These are phyloP conservation scores for Sogatella furcifera DNA, from an alignment of 1,140 invertebrate genomes.

Conservation along the genomic window DNA sequence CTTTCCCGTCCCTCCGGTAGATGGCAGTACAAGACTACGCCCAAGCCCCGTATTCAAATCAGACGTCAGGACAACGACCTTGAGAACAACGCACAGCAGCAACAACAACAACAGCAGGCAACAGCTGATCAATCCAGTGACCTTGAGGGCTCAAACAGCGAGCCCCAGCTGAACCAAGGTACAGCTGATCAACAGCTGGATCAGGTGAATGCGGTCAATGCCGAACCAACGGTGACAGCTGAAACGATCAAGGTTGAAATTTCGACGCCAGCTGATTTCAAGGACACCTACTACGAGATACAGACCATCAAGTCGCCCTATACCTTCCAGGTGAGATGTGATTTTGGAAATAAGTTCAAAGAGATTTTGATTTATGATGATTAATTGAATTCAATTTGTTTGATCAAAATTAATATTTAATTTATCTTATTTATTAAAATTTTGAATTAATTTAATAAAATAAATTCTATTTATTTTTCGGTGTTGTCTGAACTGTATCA, in stretches of 20 bases:
- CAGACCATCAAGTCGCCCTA: slow-evolving; percentile 83
- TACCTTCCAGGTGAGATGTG: slow-evolving; percentile 59
- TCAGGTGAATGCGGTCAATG: slow-evolving; percentile 25
- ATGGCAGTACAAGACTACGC: slow-evolving; percentile 80
- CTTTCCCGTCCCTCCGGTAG: slow-evolving; percentile 62
- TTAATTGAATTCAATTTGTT: no score
- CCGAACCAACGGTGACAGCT: slow-evolving; percentile 40
- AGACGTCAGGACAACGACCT: slow-evolving; percentile 54
- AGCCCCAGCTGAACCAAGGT: neutral
- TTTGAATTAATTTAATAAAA: no score
- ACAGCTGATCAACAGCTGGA: slow-evolving; percentile 34
- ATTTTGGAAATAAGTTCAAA: no score
- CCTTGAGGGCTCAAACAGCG: neutral
- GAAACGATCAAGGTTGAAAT: slow-evolving; percentile 78
- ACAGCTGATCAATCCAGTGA: slow-evolving; percentile 14
- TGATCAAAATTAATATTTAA: no score
- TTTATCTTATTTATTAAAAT: no score
- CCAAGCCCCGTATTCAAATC: slow-evolving; percentile 73
- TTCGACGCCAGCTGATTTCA: slow-evolving; percentile 70
- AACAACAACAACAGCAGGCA: slow-evolving; percentile 19
- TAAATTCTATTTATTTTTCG: no score
- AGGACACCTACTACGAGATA: slow-evolving; percentile 74
- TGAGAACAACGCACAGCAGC: slow-evolving; percentile 36
- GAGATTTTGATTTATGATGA: no score
- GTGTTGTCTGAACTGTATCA: no score